Base-by-base conservation (phyloP, 2,797 vertebrate genomes). In the Heteromormyrus szaboi region DNA sequence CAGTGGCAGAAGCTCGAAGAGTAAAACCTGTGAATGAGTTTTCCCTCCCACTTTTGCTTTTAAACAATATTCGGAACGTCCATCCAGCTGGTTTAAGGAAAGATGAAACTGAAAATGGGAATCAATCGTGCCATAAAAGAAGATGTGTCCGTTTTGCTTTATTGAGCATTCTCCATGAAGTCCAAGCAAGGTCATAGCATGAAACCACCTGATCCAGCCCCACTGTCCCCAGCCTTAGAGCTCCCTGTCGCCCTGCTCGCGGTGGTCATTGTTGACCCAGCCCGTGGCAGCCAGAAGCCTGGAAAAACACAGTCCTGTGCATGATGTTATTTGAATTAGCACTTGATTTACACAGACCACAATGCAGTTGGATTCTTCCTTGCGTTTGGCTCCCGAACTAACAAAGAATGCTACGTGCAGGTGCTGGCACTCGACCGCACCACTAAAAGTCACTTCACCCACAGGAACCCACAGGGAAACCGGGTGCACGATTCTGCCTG, bases 41-140 rank as follows among this genome's bases (percentile, higher is more conserved):
- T 92, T 90, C 89, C 90, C 90, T 88, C 90, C 88, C 88, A 89
- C 12, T 62, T 41, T 22, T 86, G 85, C 88, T 86, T 68, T 85
- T 89, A 91, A 88, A 87, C 90, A 89, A 46, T 33, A 87, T 59
- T 65, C 41, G 4, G 86, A 48, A 65, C 9, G 8, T 59, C 51
- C 85, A 86, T 59, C 51, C 85, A 86, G 85, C 51, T 56, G 51
- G 14, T 86, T 29, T 51, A 50, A 29, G 46, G 51, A 51, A 85
- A 84, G 12, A 85, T 12, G 48, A 50, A 48, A 12, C 85, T 86
- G 6, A 37, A 33, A 41, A 86, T 59, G 51, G 53, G 14, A 59
- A 22, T 86, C 19, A n/a, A 5, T 56, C 33, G 19, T 53, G 2
- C 53, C 25, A 33, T 56, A 33, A 29, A 86, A 33, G 29, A 86